These are phyloP conservation scores for Channa maculata DNA, from an alignment of 2,113 vertebrate genomes.

Conservation along the genomic window DNA sequence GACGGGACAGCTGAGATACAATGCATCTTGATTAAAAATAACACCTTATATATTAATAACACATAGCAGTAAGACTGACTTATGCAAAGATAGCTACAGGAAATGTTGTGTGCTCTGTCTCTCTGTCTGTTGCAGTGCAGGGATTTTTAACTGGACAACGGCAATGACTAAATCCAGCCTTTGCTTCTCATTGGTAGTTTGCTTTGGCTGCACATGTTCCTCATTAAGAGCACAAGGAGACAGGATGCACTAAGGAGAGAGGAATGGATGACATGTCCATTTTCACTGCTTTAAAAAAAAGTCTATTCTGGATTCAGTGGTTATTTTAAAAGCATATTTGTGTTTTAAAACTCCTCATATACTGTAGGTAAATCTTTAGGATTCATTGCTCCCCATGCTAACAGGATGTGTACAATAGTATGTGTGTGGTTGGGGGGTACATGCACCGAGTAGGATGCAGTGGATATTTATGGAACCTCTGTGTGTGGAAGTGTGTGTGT, in stretches of 20 bases:
- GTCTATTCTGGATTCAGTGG: constrained; percentile 54
- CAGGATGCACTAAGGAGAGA: constrained; percentile 65
- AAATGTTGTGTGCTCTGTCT: constrained; percentile 32
- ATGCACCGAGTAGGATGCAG: constrained; percentile 45
- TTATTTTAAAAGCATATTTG: constrained; percentile 44
- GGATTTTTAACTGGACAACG: constrained; percentile 52
- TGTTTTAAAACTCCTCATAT: constrained; percentile 20
- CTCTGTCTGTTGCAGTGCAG: constrained; percentile 28
- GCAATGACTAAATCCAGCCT: constrained; percentile 54
- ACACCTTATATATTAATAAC: constrained; percentile 19
- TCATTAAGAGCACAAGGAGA: constrained; percentile 75
- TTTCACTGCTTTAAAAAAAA: constrained; percentile 49
- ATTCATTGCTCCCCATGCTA: constrained; percentile 31
- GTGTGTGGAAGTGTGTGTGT: constrained; percentile 17
- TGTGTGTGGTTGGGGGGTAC: constrained; percentile 39
- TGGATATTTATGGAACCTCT: constrained; percentile 65
- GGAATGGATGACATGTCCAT: constrained; percentile 68
- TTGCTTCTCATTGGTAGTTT: constrained; percentile 74
- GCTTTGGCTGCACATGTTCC: constrained; percentile 77
- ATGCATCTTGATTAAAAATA: constrained; percentile 55
- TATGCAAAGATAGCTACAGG: constrained; percentile 28
- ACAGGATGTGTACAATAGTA: constrained; percentile 25
- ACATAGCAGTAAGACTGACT: constrained; percentile 25
- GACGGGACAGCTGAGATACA: constrained; percentile 44
- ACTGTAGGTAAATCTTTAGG: constrained; percentile 29